Conservation (phyloP, 2,888 invertebrate genomes). For the Troides helena region DNA sequence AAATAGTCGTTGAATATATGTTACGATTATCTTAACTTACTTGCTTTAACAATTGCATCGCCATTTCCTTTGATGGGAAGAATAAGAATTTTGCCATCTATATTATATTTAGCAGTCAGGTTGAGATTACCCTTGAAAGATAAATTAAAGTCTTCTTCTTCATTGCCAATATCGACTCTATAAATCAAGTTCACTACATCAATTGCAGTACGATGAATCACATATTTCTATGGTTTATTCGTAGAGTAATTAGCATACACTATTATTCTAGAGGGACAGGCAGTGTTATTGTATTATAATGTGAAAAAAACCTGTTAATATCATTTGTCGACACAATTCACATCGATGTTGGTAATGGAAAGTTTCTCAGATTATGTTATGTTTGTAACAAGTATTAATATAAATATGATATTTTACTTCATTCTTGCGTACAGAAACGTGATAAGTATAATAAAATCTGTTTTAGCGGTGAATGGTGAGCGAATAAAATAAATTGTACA, state of each 20-base stretch:
- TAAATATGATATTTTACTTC: background rate
- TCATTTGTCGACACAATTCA: conserved; percentile 6
- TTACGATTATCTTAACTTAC: conserved; percentile 53
- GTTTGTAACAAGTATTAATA: background rate
- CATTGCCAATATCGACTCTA: conserved; percentile 55
- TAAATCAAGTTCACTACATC: conserved; percentile 34
- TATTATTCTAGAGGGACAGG: conserved; percentile 15
- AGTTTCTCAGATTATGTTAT: background rate
- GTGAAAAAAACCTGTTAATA: conserved; percentile 2
- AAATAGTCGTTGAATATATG: background rate
- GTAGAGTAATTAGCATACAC: conserved; percentile 20
- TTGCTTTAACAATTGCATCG: conserved; percentile 59
- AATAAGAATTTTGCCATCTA: conserved; percentile 73
- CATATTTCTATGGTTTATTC: conserved; percentile 2
- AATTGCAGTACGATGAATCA: background rate
- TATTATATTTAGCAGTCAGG: conserved; percentile 66
- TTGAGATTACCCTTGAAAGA: conserved; percentile 60
- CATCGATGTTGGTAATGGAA: background rate
- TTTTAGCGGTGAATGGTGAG: too few species aligned
- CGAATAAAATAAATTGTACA: too few species aligned
- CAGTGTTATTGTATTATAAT: conserved; percentile 10
- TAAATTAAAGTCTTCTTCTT: conserved; percentile 53
- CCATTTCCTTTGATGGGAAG: conserved; percentile 76
- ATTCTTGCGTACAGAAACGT: too few species aligned
- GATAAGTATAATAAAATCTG: too few species aligned